A percentile compares a stretch with the other conserved stretches of the same genome.
These are phyloP conservation scores for Podarcis muralis DNA, from an alignment of 2,113 vertebrate species.

Conservation along the genomic window DNA sequence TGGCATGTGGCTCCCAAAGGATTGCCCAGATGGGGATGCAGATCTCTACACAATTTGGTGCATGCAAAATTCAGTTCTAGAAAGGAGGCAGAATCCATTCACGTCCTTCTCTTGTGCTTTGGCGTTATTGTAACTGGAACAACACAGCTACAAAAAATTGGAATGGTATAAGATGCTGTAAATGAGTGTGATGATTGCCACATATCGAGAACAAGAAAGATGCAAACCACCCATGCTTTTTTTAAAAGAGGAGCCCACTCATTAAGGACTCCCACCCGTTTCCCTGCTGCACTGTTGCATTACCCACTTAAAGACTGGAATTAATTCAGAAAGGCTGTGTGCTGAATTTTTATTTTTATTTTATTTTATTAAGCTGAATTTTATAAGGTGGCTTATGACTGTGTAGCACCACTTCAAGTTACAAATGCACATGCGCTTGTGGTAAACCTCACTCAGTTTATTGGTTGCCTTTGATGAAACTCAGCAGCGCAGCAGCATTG, in stretches of 20 bases:
- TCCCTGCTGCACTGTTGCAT: conserved; percentile 58
- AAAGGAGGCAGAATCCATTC: conserved; percentile 20
- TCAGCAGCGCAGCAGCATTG: conserved; percentile 9
- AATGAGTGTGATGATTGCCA: not conserved
- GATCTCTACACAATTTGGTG: not conserved
- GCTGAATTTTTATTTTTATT: conserved; percentile 41
- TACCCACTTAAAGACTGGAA: conserved; percentile 66
- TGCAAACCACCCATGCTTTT: conserved; percentile 28
- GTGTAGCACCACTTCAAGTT: conserved; percentile 41
- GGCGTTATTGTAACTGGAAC: not conserved
- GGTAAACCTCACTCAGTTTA: conserved; percentile 46
- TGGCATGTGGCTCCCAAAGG: too few species aligned
- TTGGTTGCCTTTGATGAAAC: conserved; percentile 60
- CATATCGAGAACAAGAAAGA: conserved; percentile 20
- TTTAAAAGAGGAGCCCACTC: conserved; percentile 23
- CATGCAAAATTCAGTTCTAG: not conserved
- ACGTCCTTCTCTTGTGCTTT: not conserved
- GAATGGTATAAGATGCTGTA: rapidly evolving
- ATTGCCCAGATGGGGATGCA: too few species aligned
- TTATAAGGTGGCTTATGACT: conserved; percentile 65
- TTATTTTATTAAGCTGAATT: conserved; percentile 48
- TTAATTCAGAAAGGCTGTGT: conserved; percentile 64
- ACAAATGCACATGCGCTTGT: conserved; percentile 46
- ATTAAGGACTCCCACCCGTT: conserved; percentile 50
- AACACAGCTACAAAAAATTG: not conserved